Base-by-base conservation (phyloP, 2,888 invertebrate species). In the Ichneumoninae sp. region DNA sequence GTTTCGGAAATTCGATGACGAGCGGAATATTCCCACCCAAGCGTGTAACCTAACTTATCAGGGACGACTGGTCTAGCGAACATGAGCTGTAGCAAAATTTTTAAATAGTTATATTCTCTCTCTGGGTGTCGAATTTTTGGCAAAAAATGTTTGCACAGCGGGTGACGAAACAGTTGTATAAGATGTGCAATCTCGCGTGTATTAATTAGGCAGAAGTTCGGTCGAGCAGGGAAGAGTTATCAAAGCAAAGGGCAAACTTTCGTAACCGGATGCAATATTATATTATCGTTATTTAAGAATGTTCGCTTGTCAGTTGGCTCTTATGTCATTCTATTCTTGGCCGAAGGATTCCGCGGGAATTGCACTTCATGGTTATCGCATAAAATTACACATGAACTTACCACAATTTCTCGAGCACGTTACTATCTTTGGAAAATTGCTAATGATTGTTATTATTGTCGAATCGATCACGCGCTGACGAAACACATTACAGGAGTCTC, bases 341-440 rank as follows among this genome's bases (percentile, higher is more conserved):
- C 52, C 19, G 4, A 68, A 16, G 4, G 26, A 16, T 26, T 36
- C 40, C 36, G 54, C 50, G 62, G 10, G 33, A 62, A 33, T 62
- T 3, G 13, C 30, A 33, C n/a, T 4, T 30, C 13, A 16, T 33
- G 13, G 16, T 16, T 13, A 33, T 62, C 16, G 6, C 30, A 6
- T n/a, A 16, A 62, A 30, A 50, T 26, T 19, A 54, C 10, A 44
- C 40, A 74, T 7, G 1, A 33, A 62, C 84, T 84, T 74, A 84
- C 84, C 65, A 36, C 69, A 70, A 66, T 81, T 69, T 84, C 52
- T 78, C 44, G 74, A 84, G 84, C 84, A 65, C 54, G 69, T 13
- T 16, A 47, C 60, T 47, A 70, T 10, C 70, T 60, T 26, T 50
- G 33, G 19, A n/a, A 8, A 5, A n/a, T 3, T 19, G 52, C 2